Evolutionary conservation across 2,797 vertebrate species (phyloP), one percentile per base, ranked within the genome.

Genomic region (Phataginus tetradactyla): DNA sequence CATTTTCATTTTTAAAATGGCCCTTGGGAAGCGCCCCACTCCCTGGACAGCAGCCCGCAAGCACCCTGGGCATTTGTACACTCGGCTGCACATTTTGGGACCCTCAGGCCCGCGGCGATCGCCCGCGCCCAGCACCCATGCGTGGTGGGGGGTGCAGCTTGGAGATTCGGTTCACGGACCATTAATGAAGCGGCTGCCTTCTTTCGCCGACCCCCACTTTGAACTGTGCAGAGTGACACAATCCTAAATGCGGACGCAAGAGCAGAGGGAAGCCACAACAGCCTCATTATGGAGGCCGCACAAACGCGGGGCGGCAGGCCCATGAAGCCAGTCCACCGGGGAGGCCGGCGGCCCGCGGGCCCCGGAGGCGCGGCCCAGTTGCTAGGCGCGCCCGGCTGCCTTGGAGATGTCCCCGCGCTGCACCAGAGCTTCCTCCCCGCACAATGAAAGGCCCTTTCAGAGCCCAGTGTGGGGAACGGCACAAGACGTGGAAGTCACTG

Each of bases 391-490:
- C 95, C 88, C 96, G 95, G 95, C 96, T 96, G 97, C 98, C 98
- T 98, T 98, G 84, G 90, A 98, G 97, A 98, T 97, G 98, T 97
- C 97, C 91, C 18, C 97, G 97, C 42, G 94, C 95, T 98, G 97
- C 98, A 96, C 98, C 97, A 96, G 96, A n/a, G 97, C 98, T 98
- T 98, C 98, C 98, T 98, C 98, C 97, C 98, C 98, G 98, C 96
- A 98, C 96, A 98, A 98, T 98, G 98, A 99, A 99, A 98, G 98
- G 95, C 96, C 97, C 97, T 99, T 99, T 99, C 98, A 99, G 98
- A 98, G 98, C 97, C 97, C 71, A 72, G 96, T 95, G 96, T 97
- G 94, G 97, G 95, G 96, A 95, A 97, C 96, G 77, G 90, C 86
- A 57, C 96, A 95, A 93, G 98, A 95, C 94, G 83, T 98, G 97